Conservation (phyloP, 2,797 vertebrate genomes). For the Cyclopterus lumpus region DNA sequence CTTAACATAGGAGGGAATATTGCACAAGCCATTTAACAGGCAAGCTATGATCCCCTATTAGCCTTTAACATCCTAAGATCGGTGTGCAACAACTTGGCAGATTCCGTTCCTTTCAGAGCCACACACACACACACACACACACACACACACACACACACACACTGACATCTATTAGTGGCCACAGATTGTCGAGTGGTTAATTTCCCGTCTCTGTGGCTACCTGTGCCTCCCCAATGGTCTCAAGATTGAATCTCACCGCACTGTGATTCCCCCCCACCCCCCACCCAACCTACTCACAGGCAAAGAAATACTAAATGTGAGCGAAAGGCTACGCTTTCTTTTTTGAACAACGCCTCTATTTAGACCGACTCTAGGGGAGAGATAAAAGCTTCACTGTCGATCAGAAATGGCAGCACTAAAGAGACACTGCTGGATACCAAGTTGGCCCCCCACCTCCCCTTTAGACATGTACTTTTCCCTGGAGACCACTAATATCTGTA, state of each 20-base stretch:
- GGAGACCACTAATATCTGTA: conserved; percentile 34
- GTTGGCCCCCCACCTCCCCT: conserved; percentile 38
- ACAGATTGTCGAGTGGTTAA: conserved; percentile 62
- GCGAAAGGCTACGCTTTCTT: conserved; percentile 32
- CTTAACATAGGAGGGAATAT: conserved; percentile 35
- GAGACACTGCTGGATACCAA: conserved; percentile 57
- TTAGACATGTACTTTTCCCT: conserved; percentile 35
- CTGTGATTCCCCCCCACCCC: conserved; percentile 17
- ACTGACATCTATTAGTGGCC: conserved; percentile 64
- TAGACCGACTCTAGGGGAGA: conserved; percentile 53
- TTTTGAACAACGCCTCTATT: conserved; percentile 41
- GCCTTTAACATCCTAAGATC: conserved; percentile 56
- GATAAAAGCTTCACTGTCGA: conserved; percentile 67
- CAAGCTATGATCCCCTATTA: conserved; percentile 60
- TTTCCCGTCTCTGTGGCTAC: conserved; percentile 55
- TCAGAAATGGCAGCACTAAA: conserved; percentile 69
- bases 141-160: conserved; percentile 24
- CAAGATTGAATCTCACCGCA: conserved; percentile 35
- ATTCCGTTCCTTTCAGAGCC: conserved; percentile 29
- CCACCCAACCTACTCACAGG: background rate
- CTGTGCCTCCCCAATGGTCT: conserved; percentile 29
- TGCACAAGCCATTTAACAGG: conserved; percentile 50
- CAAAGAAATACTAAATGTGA: conserved; percentile 56
- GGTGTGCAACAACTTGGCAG: conserved; percentile 43
- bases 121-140: conserved; percentile 9